Evolutionary conservation across 2,113 vertebrate genomes (phyloP), one percentile per base, ranked within the genome.

Genomic region (Tachycineta bicolor): DNA sequence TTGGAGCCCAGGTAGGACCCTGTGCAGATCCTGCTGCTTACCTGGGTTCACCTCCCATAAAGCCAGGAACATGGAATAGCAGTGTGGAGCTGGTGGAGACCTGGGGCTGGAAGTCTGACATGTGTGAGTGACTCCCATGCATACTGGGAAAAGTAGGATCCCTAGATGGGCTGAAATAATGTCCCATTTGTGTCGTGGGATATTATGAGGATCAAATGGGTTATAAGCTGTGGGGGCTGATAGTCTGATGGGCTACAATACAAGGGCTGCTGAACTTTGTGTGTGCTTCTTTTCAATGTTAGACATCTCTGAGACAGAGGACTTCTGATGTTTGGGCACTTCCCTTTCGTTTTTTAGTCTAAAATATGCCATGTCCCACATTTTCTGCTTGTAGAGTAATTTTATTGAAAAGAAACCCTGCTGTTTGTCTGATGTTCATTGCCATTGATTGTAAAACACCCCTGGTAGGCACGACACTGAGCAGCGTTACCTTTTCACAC

Each of bases 101-200:
- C 23, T 64, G 56, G 25, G 26, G 3, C 29, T 77, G 39, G 37
- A 83, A 52, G 4, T 6, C 46, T 73, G 53, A 26, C 0, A 0
- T 3, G 1, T 56, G 22, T 62, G 29, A 4, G 16, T 47, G 47
- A 59, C 11, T 68, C 76, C 12, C 33, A 60, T 28, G 29, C 10
- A 37, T 16, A 52, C 6, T 39, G 41, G 5, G 11, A 65, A 64
- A 13, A 23, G 15, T 9, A 37, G 12, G 22, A 53, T 63, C 16
- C 33, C 50, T 41, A 67, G 31, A 44, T 25, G 17, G 20, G 33
- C 46, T 46, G 33, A 81, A 74, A 64, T 60, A 1, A 23, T 37
- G 39, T 65, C 26, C 14, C 13, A 8, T n/a, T 82, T 79, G 12
- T 14, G 3, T 39, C 11, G 29, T 7, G 6, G 64, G n/a, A 11